Base-by-base conservation (phyloP, 2,113 vertebrate genomes). In the Melanostigma gelatinosum region DNA sequence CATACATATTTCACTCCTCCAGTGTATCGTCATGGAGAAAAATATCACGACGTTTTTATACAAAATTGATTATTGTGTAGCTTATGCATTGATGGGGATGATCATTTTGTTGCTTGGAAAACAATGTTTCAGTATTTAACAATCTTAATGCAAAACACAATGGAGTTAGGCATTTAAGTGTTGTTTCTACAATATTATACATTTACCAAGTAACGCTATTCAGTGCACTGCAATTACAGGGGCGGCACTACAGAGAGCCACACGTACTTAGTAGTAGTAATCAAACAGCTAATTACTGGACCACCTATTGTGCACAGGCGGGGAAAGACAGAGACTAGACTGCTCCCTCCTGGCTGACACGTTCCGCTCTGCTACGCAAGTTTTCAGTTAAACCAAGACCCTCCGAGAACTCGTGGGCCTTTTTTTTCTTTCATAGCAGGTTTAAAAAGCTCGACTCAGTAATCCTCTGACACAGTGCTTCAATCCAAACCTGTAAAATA, bases 251-350 rank as follows among this genome's bases (percentile, higher is more conserved):
- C 77, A 62, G 79, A 77, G 80, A 89, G 70, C 72, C 63, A 65
- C 57, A 82, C 62, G 36, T 67, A 85, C 57, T 72, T 34, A 65
- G 60, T 52, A 55, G 69, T 80, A 55, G 69, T 75, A 79, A 88
- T 85, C 61, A 87, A 75, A 79, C 34, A 77, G 52, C 52, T 79
- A 83, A 85, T 88, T 82, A 88, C 64, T 82, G 66, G 46, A 82
- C 65, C 34, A 38, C 79, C 65, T 67, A 57, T 62, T 29, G 62
- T 36, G 72, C 74, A 38, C 22, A 77, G 72, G 75, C 58, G 38
- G 72, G 38, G 55, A 69, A 74, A 61, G 20, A 79, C 80, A 77
- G 67, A 15, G 6, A 46, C 46, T 76, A 72, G 64, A 77, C 64
- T 69, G 77, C 42, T 77, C 74, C 63, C 60, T n/a, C 15, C 50